Evolutionary conservation across 1,140 invertebrate species (phyloP).

Genomic region (Drosophila tropicalis): DNA sequence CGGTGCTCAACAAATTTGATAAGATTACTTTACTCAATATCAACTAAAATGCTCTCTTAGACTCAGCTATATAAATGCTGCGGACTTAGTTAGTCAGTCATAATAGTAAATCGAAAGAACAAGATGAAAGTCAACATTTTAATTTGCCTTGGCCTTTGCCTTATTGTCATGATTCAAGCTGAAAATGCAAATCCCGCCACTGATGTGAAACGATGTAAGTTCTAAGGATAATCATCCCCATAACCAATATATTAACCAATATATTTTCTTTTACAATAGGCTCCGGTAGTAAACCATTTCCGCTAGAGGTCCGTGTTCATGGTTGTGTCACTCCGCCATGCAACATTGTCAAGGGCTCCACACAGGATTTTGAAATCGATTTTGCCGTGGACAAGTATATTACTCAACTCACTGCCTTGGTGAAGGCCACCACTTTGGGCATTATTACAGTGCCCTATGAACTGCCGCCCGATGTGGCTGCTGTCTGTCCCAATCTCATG

Average conservation of each 20-base stretch:
- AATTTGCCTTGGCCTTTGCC: slow-evolving; percentile 44
- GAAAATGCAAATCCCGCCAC: slow-evolving; percentile 42
- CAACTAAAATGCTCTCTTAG: neutral
- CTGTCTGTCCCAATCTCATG: slow-evolving; percentile 70
- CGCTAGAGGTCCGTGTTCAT: slow-evolving; percentile 60
- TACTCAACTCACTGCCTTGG: slow-evolving; percentile 56
- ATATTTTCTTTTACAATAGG: slow-evolving; percentile 27
- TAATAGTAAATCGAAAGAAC: neutral
- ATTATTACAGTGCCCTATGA: slow-evolving; percentile 67
- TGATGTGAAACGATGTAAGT: slow-evolving; percentile 68
- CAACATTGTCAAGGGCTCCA: slow-evolving; percentile 52
- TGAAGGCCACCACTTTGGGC: slow-evolving; percentile 71
- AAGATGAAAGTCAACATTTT: slow-evolving; percentile 44
- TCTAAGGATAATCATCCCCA: neutral
- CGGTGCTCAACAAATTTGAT: neutral
- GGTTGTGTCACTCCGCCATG: slow-evolving; percentile 65
- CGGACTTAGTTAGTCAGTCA: neutral
- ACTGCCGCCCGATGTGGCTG: slow-evolving; percentile 62
- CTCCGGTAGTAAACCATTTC: slow-evolving; percentile 67
- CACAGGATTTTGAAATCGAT: slow-evolving; percentile 65
- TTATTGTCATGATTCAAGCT: slow-evolving; percentile 27
- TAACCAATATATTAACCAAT: neutral
- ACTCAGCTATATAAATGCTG: neutral
- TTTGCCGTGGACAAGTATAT: slow-evolving; percentile 70
- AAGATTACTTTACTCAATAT: neutral